phyloP scores from a whole-genome alignment of 1,140 invertebrate genomes.

The Ceratitis capitata region DNA sequence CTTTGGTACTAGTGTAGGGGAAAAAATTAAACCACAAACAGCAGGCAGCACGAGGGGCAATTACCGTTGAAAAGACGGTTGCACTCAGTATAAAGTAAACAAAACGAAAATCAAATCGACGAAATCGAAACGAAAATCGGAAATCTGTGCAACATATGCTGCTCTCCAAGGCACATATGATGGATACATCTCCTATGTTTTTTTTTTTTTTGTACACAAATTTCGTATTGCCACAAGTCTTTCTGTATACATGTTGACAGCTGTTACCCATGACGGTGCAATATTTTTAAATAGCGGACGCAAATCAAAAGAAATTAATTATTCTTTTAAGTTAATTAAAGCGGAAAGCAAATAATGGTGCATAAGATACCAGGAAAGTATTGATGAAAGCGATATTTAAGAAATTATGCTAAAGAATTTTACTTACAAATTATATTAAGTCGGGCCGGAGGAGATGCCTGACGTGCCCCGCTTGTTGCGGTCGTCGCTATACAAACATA shows the following conservation, averaged over 20 bases:
- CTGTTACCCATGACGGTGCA: not conserved
- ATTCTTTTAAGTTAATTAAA: not conserved
- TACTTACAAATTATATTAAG: constrained; percentile 63
- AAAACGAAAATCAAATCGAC: not conserved
- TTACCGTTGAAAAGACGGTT: not conserved
- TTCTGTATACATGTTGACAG: not conserved
- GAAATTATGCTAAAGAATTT: not conserved
- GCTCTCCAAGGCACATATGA: not conserved
- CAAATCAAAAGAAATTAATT: not conserved
- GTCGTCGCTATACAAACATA: constrained; percentile 63
- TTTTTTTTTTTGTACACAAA: not conserved
- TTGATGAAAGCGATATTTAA: no score
- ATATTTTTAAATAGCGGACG: not conserved
- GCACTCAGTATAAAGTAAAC: not conserved
- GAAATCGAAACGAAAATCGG: not conserved
- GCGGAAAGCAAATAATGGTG: not conserved
- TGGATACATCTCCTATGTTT: not conserved
- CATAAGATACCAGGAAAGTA: no score
- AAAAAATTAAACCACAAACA: not conserved
- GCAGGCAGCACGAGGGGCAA: not conserved
- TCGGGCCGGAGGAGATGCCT: constrained; percentile 60
- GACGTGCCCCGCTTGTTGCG: constrained; percentile 58
- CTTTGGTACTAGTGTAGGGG: not conserved
- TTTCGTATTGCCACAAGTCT: not conserved
- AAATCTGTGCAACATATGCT: not conserved